Base-by-base conservation (phyloP, 2,888 invertebrate species). In the Brachyptera risi region DNA sequence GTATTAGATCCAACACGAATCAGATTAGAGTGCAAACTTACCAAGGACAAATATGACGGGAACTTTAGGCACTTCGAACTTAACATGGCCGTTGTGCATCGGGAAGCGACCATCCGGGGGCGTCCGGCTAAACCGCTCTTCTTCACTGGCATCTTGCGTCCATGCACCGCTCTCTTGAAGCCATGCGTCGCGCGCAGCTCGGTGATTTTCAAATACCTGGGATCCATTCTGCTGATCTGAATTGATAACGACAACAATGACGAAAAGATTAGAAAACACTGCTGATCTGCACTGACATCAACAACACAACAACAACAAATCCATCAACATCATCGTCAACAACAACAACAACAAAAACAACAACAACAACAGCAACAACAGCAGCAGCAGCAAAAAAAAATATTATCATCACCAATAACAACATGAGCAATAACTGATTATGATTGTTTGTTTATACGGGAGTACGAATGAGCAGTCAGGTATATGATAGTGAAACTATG, bases 11-110 rank as follows among this genome's bases (percentile, higher is more conserved):
- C 35, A 9, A 35, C 35, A 17, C 17, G 13, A 1, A 13, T 9
- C n/a, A n/a, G n/a, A n/a, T n/a, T n/a, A n/a, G n/a, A n/a, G n/a
- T n/a, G n/a, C 24, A 9, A 24, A 72, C 80, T 78, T 73, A 89
- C 90, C 92, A 75, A 92, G 82, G 67, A 93, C 85, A 76, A 92
- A 92, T 79, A 93, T 89, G 73, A 93, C 91, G 62, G 92, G 92
- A 71, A 91, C 90, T 74, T 84, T 87, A 54, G 92, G 92, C 67
- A 88, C 83, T 78, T 92, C 90, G 75, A 92, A 92, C 75, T 88
- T 88, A 76, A 92, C 86, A 69, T 86, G 85, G 71, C 88, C 87
- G 77, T 90, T 91, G 75, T 87, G 89, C 83, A 88, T 86, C 64
- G 87, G 88, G 73, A 88, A 87, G 19, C 69, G 82, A 65, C 85